Percentiles rank a stretch among this genome's conserved stretches.
These are phyloP conservation scores for Eudyptes chrysolophus DNA, from an alignment of 2,113 vertebrate species.

Conservation along the genomic window DNA sequence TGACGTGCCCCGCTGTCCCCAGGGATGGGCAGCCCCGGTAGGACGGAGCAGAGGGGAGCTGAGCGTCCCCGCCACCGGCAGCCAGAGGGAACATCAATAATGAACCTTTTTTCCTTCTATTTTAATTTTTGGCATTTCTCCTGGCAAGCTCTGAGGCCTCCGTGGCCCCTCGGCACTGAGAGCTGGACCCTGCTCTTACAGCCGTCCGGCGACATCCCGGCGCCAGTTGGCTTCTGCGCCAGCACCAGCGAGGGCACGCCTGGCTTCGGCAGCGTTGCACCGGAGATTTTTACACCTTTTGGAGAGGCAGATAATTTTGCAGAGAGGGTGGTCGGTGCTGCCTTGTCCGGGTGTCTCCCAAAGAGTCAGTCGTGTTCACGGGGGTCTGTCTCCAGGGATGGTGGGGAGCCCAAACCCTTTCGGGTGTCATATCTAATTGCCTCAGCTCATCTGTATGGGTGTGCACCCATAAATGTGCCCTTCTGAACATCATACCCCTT, in stretches of 20 bases:
- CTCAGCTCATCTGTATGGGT: background rate
- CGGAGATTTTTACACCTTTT: background rate
- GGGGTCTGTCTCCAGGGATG: background rate
- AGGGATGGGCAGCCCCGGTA: background rate
- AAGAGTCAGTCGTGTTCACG: background rate
- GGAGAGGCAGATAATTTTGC: background rate
- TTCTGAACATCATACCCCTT: background rate
- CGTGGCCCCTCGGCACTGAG: background rate
- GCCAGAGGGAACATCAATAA: background rate
- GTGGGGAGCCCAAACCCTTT: background rate
- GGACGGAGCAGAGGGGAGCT: background rate
- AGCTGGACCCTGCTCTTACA: background rate
- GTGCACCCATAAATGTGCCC: background rate
- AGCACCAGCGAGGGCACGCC: accelerated
- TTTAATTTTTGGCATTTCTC: background rate
- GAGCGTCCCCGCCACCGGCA: background rate
- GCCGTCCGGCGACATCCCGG: background rate
- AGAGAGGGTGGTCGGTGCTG: accelerated
- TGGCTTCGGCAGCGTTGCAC: accelerated
- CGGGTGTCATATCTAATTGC: accelerated
- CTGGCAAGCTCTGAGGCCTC: background rate
- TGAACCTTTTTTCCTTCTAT: background rate
- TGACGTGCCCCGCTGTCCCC: background rate
- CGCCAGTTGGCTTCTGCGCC: accelerated
- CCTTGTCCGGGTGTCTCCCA: background rate